A percentile compares a stretch with the other conserved stretches of the same genome.
Conservation (phyloP, 2,113 vertebrate genomes). For the Mus pahari region DNA sequence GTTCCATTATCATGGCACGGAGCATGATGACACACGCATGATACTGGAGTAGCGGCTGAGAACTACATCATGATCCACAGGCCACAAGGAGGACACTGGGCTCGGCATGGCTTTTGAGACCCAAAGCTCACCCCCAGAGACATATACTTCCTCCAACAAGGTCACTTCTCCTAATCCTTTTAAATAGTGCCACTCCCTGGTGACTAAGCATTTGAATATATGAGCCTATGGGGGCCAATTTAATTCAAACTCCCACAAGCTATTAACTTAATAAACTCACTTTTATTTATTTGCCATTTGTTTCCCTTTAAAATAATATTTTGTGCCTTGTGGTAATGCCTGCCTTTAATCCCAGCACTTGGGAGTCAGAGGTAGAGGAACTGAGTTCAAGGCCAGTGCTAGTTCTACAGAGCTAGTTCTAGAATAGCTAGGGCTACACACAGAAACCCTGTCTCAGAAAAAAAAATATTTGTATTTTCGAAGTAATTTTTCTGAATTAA, state of each 20-base stretch:
- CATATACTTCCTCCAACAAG: neutral
- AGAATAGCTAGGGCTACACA: neutral
- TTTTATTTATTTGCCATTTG: slow-evolving; percentile 48
- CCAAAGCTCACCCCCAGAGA: neutral
- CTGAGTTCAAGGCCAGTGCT: neutral
- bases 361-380: neutral
- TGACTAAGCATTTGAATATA: neutral
- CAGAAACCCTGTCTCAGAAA: neutral
- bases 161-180: neutral
- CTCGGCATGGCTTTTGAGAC: neutral
- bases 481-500: slow-evolving; percentile 12
- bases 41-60: neutral
- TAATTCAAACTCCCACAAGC: neutral
- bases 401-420: neutral
- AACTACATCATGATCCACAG: neutral
- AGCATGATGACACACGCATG: neutral
- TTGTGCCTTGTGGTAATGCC: neutral
- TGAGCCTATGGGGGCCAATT: neutral
- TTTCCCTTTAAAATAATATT: neutral
- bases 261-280: slow-evolving; percentile 31
- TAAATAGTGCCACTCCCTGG: neutral
- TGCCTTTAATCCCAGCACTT: neutral
- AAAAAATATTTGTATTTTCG: slow-evolving; percentile 61
- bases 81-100: neutral
- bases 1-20: neutral